Percentiles rank a stretch among this genome's conserved stretches.
These are phyloP conservation scores for Promerops cafer DNA, from an alignment of 2,113 vertebrate genomes.

Conservation along the genomic window DNA sequence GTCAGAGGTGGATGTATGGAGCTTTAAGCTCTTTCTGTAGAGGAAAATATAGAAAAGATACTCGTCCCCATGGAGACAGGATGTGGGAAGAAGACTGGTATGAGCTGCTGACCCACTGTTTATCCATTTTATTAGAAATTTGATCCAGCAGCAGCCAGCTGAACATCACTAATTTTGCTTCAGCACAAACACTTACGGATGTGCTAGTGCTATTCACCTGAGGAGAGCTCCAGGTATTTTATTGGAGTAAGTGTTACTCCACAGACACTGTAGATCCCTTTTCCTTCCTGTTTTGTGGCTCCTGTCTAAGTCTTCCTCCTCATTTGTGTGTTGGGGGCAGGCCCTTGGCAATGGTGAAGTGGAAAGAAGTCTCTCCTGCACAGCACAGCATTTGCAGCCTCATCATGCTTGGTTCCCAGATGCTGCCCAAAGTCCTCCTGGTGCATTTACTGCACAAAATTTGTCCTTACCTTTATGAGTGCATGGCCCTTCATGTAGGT, in stretches of 20 bases:
- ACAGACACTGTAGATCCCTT: background rate
- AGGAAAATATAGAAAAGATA: background rate
- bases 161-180: background rate
- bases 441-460: background rate
- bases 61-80: background rate
- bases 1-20: background rate
- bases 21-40: background rate
- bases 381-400: background rate
- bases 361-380: background rate
- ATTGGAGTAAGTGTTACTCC: background rate
- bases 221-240: background rate
- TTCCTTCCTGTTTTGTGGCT: background rate
- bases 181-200: no score
- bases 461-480: background rate
- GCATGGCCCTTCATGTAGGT: accelerated
- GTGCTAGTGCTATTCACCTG: background rate
- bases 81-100: background rate
- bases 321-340: background rate
- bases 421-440: background rate
- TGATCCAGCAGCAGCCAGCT: background rate
- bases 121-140: background rate
- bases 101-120: background rate
- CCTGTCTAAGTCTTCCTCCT: background rate
- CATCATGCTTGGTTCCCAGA: accelerated
- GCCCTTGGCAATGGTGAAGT: background rate